A percentile compares a stretch with the other conserved stretches of the same genome.
Evolutionary conservation across 2,113 vertebrate genomes (phyloP).

Genomic region (Acanthisitta chloris): DNA sequence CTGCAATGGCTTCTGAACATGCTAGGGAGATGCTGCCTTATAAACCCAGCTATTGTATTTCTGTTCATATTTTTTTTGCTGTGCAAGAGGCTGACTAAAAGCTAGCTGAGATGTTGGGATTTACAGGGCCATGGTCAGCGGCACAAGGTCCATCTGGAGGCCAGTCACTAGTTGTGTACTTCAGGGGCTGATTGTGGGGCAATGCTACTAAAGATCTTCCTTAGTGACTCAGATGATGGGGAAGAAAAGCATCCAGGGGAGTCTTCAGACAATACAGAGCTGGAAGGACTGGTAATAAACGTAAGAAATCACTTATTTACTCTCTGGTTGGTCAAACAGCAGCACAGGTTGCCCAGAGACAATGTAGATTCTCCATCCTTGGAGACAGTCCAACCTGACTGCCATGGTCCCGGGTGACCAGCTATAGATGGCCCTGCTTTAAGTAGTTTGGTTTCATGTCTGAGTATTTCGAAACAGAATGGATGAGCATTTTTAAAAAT

Average conservation of each 20-base stretch:
- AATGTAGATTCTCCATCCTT: too few relatives aligned
- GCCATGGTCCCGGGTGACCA: fast-evolving
- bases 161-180: background rate
- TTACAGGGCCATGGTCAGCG: background rate
- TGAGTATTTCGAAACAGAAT: background rate
- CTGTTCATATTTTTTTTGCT: background rate
- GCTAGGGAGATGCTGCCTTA: background rate
- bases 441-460: background rate
- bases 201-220: background rate
- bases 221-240: background rate
- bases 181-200: background rate
- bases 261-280: background rate
- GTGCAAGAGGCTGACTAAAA: background rate
- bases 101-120: background rate
- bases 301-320: background rate
- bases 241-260: background rate
- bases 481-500: background rate
- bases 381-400: background rate
- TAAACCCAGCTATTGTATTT: background rate
- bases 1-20: background rate
- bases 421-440: background rate
- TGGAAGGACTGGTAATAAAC: background rate
- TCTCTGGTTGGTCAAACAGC: background rate
- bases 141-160: background rate
- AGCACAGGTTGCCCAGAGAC: background rate